Evolutionary conservation across 2,113 vertebrate species (phyloP).

Genomic region (Procavia capensis): DNA sequence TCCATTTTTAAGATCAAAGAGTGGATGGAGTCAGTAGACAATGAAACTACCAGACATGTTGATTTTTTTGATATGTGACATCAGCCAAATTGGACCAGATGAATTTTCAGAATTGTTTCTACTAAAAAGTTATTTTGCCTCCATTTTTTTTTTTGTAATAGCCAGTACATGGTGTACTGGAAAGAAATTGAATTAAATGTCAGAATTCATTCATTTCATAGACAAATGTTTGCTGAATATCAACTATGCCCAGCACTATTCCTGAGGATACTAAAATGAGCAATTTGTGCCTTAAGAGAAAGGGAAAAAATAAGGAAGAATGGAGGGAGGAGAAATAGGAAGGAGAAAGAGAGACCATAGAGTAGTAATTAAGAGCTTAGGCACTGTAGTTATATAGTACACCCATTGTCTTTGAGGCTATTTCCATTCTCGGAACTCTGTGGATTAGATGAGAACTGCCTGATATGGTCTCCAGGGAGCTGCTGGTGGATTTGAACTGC

Average conservation of each 20-base stretch:
- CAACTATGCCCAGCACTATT: not conserved
- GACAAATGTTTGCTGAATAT: not conserved
- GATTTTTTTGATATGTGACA: constrained; percentile 17
- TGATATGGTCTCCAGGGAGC: too few species aligned
- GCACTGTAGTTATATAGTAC: not conserved
- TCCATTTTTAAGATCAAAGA: not conserved
- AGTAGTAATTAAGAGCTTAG: too few species aligned
- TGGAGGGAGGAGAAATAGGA: too few species aligned
- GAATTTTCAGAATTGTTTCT: not conserved
- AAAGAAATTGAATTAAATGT: not conserved
- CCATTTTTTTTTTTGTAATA: constrained; percentile 6
- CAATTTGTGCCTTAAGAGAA: not conserved
- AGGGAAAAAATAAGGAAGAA: not conserved
- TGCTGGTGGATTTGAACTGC: too few species aligned
- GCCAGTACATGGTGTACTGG: not conserved
- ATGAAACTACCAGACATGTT: constrained; percentile 18
- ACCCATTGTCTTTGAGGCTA: too few species aligned
- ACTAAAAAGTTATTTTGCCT: not conserved
- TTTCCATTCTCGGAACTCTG: too few species aligned
- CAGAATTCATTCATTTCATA: not conserved
- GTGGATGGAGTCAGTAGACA: not conserved
- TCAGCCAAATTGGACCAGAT: not conserved
- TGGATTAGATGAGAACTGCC: too few species aligned
- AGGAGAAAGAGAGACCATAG: too few species aligned
- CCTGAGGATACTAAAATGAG: not conserved